Conservation (phyloP, 2,888 invertebrate species). For the Rapana venosa region DNA sequence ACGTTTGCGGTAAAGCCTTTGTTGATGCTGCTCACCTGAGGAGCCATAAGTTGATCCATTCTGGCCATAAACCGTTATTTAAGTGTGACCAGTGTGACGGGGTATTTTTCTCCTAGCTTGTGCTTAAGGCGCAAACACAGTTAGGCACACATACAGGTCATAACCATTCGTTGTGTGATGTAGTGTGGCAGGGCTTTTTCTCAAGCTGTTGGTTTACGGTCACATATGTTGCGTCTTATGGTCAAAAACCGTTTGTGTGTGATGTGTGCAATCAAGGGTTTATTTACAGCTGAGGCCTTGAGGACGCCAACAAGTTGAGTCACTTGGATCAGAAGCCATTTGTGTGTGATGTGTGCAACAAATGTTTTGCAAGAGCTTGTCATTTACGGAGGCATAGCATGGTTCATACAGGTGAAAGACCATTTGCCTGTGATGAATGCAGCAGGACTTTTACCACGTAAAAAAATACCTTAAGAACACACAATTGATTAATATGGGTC, state of each 20-base stretch:
- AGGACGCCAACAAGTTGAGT: not conserved
- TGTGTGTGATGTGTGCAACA: not conserved
- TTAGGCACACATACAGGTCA: slow-evolving; percentile 1
- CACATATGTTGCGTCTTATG: slow-evolving; percentile 5
- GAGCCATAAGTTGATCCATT: not conserved
- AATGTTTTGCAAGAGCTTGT: not conserved
- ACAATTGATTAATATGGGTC: not conserved
- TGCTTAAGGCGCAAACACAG: not conserved
- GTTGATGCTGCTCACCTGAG: no score
- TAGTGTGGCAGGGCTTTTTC: slow-evolving; percentile 23
- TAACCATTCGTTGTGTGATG: slow-evolving; percentile 21
- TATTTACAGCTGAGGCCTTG: not conserved
- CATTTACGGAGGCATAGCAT: not conserved
- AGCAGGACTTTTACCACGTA: not conserved
- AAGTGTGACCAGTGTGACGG: slow-evolving; percentile 5
- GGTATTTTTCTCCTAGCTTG: not conserved
- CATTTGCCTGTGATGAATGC: not conserved
- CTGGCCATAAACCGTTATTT: not conserved
- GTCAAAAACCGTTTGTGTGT: slow-evolving; percentile 12
- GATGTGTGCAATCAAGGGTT: slow-evolving; percentile 19
- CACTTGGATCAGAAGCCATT: slow-evolving; percentile 15
- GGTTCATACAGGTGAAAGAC: not conserved
- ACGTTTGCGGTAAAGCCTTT: no score
- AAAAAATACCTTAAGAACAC: not conserved
- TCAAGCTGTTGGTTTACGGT: not conserved